Percentiles rank a stretch among this genome's conserved stretches.
Conservation (phyloP, 2,888 invertebrate species). For the Neoaliturus tenellus region DNA sequence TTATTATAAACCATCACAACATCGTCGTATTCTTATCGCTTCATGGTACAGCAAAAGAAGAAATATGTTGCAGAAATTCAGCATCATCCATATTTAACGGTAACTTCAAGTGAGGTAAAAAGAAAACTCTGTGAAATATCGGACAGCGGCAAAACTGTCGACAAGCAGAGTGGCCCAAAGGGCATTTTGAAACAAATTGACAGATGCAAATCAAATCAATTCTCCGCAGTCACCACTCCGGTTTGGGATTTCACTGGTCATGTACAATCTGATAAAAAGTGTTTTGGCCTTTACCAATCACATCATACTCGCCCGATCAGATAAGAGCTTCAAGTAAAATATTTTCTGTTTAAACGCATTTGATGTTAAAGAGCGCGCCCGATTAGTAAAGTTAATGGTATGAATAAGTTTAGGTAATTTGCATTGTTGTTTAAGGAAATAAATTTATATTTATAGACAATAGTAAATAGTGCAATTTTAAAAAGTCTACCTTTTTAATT, state of each 20-base stretch:
- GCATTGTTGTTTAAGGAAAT: too few species aligned
- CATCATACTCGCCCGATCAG: not conserved
- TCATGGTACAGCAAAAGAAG: too few species aligned
- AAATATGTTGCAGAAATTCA: too few species aligned
- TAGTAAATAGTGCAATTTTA: too few species aligned
- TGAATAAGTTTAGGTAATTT: too few species aligned
- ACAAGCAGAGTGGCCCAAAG: conserved; percentile 29
- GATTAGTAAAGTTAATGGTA: too few species aligned
- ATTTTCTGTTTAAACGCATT: not conserved
- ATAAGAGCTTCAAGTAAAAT: not conserved
- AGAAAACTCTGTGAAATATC: not conserved
- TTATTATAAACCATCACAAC: too few species aligned
- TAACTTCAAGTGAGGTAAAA: not conserved
- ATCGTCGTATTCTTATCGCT: too few species aligned
- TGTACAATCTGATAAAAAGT: conserved; percentile 26
- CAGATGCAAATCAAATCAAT: conserved; percentile 33
- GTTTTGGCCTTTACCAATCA: conserved; percentile 24
- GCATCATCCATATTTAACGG: too few species aligned
- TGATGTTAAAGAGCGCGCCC: too few species aligned
- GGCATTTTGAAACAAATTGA: conserved; percentile 33
- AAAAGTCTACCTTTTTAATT: too few species aligned
- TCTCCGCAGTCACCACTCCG: conserved; percentile 22
- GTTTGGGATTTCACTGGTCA: not conserved
- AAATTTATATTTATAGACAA: too few species aligned
- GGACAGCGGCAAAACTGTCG: conserved; percentile 1